Evolutionary conservation across 2,113 vertebrate genomes (phyloP).

Genomic region (Micromys minutus): DNA sequence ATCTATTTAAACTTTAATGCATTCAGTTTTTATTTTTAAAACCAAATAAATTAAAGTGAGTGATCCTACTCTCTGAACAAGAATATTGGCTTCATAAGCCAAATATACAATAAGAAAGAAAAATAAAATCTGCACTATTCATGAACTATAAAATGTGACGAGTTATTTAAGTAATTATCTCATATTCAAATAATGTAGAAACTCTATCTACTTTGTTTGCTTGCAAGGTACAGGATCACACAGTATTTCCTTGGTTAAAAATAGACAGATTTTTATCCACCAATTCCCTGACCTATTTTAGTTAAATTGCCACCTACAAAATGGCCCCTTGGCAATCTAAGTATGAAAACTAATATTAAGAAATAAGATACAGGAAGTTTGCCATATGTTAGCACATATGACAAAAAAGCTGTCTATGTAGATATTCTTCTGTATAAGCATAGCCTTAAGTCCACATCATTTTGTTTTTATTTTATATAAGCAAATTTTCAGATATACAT

Average conservation of each 20-base stretch:
- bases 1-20: constrained; percentile 51
- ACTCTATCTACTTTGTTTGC: constrained; percentile 29
- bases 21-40: constrained; percentile 63
- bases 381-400: constrained; percentile 78
- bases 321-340: constrained; percentile 64
- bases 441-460: neutral
- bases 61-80: constrained; percentile 47
- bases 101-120: constrained; percentile 58
- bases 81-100: constrained; percentile 64
- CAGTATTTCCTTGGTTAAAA: neutral
- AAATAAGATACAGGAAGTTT: constrained; percentile 67
- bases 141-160: constrained; percentile 67
- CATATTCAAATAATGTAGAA: neutral
- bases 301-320: constrained; percentile 64
- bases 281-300: constrained; percentile 68
- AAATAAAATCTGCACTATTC: constrained; percentile 57
- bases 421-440: constrained; percentile 18
- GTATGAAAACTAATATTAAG: constrained; percentile 64
- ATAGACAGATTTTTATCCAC: constrained; percentile 39
- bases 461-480: constrained; percentile 9
- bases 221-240: constrained; percentile 16
- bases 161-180: constrained; percentile 64
- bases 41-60: constrained; percentile 66
- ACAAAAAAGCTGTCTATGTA: constrained; percentile 41
- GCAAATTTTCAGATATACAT: neutral